Percentiles rank a stretch among this genome's conserved stretches.
Conservation (phyloP, 2,797 vertebrate species). For the Pangasius djambal region DNA sequence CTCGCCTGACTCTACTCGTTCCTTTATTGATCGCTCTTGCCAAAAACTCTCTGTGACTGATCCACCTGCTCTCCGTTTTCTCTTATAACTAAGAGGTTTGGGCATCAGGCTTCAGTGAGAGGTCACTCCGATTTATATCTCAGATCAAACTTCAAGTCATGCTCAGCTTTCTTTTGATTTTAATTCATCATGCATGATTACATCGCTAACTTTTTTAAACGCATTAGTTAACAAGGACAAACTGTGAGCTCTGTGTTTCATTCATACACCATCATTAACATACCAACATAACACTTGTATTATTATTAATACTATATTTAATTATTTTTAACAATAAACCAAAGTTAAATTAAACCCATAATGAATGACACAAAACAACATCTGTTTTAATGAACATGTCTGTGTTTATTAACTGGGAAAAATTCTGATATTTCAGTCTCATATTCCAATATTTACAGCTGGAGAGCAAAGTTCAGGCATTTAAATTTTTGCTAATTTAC, state of each 20-base stretch:
- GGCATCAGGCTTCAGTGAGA: background rate
- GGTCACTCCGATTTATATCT: background rate
- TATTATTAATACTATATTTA: background rate
- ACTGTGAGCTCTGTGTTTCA: background rate
- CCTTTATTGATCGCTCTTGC: constrained; percentile 19
- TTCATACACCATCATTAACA: background rate
- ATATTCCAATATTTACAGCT: background rate
- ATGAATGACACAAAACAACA: background rate
- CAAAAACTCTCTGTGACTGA: constrained; percentile 11
- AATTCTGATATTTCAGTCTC: no score
- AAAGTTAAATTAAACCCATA: background rate
- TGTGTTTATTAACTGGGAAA: background rate
- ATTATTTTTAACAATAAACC: background rate
- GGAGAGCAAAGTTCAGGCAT: background rate
- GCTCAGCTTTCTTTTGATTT: background rate
- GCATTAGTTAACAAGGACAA: background rate
- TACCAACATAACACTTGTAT: background rate
- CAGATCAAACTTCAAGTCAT: background rate
- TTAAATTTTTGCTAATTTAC: background rate
- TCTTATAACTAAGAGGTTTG: background rate
- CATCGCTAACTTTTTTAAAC: background rate
- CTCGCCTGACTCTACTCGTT: background rate
- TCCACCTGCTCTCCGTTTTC: background rate
- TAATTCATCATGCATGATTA: background rate
- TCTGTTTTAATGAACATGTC: background rate